phyloP scores from a whole-genome alignment of 2,888 invertebrate species.

The Limnephilus lunatus region DNA sequence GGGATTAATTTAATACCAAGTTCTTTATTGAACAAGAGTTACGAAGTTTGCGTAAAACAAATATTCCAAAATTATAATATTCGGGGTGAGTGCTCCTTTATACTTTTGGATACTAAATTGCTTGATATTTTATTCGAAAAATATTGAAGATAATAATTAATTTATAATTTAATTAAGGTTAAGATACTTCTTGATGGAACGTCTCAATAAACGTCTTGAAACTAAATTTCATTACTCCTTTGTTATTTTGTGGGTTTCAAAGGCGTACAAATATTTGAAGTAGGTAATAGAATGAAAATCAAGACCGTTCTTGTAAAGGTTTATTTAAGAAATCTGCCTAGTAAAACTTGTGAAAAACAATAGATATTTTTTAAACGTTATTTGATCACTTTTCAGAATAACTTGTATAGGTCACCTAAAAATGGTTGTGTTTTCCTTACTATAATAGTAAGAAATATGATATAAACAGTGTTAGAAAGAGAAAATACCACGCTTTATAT shows the following conservation, averaged over 20 bases:
- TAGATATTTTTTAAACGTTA: too few species aligned
- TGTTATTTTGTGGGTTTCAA: background rate
- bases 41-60: slow-evolving; percentile 20
- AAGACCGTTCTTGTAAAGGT: background rate
- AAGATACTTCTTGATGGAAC: background rate
- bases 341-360: background rate
- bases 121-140: background rate
- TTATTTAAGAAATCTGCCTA: background rate
- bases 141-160: background rate
- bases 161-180: background rate
- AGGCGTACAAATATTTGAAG: background rate
- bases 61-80: background rate
- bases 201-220: background rate
- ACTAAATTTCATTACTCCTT: background rate
- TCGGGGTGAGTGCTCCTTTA: background rate
- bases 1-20: slow-evolving; percentile 37
- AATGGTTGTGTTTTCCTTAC: too few species aligned
- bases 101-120: background rate
- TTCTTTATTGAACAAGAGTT: slow-evolving; percentile 13
- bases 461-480: too few species aligned
- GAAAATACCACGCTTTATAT: too few species aligned
- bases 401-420: too few species aligned
- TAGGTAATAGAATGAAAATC: background rate
- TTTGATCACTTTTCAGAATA: too few species aligned
- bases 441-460: too few species aligned